Base-by-base conservation (phyloP, 2,888 invertebrate species). In the Drosophila formosana region DNA sequence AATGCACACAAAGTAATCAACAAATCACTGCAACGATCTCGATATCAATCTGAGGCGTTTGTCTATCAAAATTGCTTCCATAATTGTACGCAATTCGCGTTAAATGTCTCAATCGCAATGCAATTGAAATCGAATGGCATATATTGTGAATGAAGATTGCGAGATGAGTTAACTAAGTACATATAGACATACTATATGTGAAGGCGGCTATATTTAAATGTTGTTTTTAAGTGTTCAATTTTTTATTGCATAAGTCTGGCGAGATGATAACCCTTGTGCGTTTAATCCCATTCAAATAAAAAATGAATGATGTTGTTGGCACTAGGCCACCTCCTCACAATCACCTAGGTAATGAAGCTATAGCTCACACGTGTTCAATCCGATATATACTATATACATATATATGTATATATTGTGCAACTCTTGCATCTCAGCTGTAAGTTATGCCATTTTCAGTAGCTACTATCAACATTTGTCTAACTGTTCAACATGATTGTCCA, bases 51-150 rank as follows among this genome's bases (percentile, higher is more conserved):
- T 4, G 25, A 13, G 13, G 13, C 39, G 25, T 46, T 46, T 34
- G 46, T 72, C 85, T 70, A 82, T 80, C 82, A 78, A 72, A 72
- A 28, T 32, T 55, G 32, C 11, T 18, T 1, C 45, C 30, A 61
- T 64, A 70, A 77, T 81, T 74, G 81, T 81, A 83, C 77, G 86
- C 82, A 83, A 80, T 82, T 70, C 51, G 46, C 75, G 30, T 65
- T 69, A 62, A 78, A 53, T 82, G 66, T 82, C 78, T 82, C 85
- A 82, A 78, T 77, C 65, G 62, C 28, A 63, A 43, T 66, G 51
- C 61, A 56, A 28, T 52, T 63, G 13, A 62, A 65, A 74, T 77
- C 30, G 47, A 47, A 53, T 30, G 41, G 26, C 25, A 50, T 52
- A 23, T 57, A 23, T 60, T 49, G 53, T 61, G 56, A 74, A 80